Evolutionary conservation across 2,797 vertebrate species (phyloP), one percentile per base, ranked within the genome.

Genomic region (Spinus pinus): DNA sequence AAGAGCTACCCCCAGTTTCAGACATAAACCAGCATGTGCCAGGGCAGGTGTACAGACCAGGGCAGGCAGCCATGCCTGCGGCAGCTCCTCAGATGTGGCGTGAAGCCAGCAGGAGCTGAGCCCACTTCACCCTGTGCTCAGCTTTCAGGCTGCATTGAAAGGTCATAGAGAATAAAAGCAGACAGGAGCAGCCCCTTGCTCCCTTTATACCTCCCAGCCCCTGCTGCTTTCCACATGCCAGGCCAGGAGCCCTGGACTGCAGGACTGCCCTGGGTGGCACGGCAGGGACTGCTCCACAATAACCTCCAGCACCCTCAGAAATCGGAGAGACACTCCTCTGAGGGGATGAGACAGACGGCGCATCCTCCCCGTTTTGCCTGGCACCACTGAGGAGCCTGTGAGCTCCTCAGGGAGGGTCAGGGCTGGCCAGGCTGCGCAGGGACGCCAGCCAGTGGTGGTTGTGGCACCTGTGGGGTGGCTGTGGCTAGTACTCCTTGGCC

Each of bases 401-500:
- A 66, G 54, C 67, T 41, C 17, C 41, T 41, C 41, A 41, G 41
- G 41, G 16, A 75, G 74, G 46, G 57, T 60, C 5, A 3, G 67
- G 56, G 60, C 81, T 41, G 1, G 3, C 46, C 88, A 67, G 84
- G 83, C 71, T 39, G 70, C 1, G 1, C 41, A 10, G 6, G 39
- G 16, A 15, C 46, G 49, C 88, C 71, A 75, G 78, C 82, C 2
- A 7, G 49, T 3, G 1, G 47, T 16, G n/a, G 61, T 81, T 2
- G 0, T 17, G 66, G 66, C 88, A 85, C 54, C 33, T 49, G 21
- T 16, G n/a, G 53, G 39, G 4, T 2, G 35, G 81, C 75, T 49
- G 39, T 0, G 14, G 46, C 91, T 98, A 99, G 96, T 98, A 99
- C 74, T 99, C 99, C 84, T 98, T 98, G 60, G 98, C 99, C 93